These are phyloP conservation scores for Nebria brevicollis DNA, from an alignment of 2,888 invertebrate species.

Conservation along the genomic window DNA sequence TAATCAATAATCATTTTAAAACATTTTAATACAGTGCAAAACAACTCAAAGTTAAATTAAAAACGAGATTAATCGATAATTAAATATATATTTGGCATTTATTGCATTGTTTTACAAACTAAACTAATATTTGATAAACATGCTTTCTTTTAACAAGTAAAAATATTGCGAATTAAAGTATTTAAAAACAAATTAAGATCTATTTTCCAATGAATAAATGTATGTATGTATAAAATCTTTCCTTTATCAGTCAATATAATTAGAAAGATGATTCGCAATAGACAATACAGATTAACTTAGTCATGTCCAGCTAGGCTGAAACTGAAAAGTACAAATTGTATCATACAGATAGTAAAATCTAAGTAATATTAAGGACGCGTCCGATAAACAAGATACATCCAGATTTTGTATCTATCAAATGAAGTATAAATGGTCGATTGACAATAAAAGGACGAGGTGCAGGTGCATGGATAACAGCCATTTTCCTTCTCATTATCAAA, in stretches of 20 bases:
- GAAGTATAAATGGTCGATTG: not conserved
- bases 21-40: not conserved
- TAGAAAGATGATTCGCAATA: not conserved
- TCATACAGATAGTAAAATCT: not conserved
- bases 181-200: too few relatives aligned
- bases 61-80: not conserved
- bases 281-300: not conserved
- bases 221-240: too few relatives aligned
- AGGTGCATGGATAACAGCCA: not conserved
- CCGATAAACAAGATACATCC: not conserved
- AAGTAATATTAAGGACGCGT: not conserved
- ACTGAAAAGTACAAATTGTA: too few relatives aligned
- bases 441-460: not conserved
- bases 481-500: not conserved
- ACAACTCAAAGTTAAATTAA: not conserved
- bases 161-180: too few relatives aligned
- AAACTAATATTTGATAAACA: too few relatives aligned
- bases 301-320: too few relatives aligned
- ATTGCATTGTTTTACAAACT: too few relatives aligned
- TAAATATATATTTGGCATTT: too few relatives aligned
- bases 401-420: not conserved
- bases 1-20: slow-evolving; percentile 6
- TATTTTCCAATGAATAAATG: too few relatives aligned
- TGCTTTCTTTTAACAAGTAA: too few relatives aligned
- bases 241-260: too few relatives aligned